These are phyloP conservation scores for Pterocles gutturalis DNA, from an alignment of 2,113 vertebrate species.

Conservation along the genomic window DNA sequence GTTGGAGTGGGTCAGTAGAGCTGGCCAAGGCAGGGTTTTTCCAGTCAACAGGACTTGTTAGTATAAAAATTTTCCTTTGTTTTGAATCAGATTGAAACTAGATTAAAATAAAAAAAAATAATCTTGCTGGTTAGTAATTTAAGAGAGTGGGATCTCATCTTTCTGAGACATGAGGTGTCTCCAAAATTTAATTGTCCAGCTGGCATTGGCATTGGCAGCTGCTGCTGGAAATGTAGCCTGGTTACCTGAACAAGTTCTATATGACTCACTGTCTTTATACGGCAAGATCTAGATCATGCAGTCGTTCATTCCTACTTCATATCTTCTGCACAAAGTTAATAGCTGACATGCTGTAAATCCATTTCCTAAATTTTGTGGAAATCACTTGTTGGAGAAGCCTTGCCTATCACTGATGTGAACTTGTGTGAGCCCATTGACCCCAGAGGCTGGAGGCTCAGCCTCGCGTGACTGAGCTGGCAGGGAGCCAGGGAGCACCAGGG, in stretches of 20 bases:
- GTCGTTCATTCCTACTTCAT: neutral
- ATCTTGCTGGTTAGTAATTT: neutral
- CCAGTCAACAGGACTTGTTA: neutral
- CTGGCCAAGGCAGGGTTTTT: neutral
- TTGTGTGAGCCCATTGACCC: too few relatives aligned
- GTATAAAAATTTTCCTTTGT: neutral
- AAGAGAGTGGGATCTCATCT: neutral
- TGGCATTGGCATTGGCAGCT: neutral
- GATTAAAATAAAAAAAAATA: neutral
- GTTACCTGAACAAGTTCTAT: neutral
- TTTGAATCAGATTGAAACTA: neutral
- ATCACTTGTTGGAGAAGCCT: neutral
- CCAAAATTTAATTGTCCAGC: neutral
- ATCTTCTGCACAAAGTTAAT: neutral
- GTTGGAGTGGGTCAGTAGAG: neutral
- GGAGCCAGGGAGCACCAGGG: neutral
- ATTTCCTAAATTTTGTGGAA: neutral
- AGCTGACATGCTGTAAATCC: neutral
- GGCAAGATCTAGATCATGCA: neutral
- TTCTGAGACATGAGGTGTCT: neutral
- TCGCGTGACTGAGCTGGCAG: rapidly evolving
- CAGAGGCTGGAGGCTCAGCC: neutral
- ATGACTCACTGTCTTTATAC: neutral
- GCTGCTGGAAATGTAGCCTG: neutral
- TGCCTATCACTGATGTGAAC: neutral